Conservation (phyloP, 1,140 invertebrate genomes). For the Sinonovacula constricta region DNA sequence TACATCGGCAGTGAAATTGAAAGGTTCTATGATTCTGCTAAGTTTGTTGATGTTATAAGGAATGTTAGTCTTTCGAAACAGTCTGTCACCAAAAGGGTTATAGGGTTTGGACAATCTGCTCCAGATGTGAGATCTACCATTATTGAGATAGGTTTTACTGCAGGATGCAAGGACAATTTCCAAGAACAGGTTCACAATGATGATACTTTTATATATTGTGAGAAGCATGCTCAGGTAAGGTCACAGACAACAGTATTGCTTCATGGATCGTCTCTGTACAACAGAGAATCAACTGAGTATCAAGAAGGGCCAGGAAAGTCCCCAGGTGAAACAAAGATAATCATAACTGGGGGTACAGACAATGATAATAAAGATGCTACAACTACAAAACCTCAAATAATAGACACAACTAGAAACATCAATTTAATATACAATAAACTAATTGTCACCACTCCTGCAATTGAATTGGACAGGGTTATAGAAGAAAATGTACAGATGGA, state of each 20-base stretch:
- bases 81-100: conserved; percentile 10
- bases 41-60: conserved; percentile 20
- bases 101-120: conserved; percentile 4
- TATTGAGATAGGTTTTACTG: conserved; percentile 10
- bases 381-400: too few relatives aligned
- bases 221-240: not conserved
- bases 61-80: not conserved
- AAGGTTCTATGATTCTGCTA: too few relatives aligned
- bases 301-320: not conserved
- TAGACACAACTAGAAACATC: too few relatives aligned
- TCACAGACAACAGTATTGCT: not conserved
- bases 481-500: too few relatives aligned
- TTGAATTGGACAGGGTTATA: too few relatives aligned
- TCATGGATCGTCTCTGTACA: too few relatives aligned
- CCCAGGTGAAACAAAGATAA: not conserved
- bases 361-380: too few relatives aligned
- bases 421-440: too few relatives aligned
- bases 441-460: too few relatives aligned
- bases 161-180: conserved; percentile 1
- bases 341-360: not conserved
- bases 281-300: not conserved
- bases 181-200: conserved; percentile 7
- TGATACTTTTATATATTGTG: conserved; percentile 4
- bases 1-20: too few relatives aligned
- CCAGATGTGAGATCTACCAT: not conserved